phyloP scores from a whole-genome alignment of 2,113 vertebrate genomes.

The Perognathus longimembris region DNA sequence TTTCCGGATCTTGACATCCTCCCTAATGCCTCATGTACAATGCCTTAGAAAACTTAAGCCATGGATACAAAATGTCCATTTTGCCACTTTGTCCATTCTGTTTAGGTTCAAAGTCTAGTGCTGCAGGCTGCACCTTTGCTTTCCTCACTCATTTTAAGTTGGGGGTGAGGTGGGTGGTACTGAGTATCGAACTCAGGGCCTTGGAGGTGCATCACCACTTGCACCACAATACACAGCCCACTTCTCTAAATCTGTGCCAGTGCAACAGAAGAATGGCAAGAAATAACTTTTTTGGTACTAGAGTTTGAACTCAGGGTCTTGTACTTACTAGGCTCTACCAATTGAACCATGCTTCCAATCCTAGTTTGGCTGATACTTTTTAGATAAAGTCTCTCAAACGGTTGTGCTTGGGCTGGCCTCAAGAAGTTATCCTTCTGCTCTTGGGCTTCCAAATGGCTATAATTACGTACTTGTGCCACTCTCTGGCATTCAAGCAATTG shows the following conservation, averaged over 20 bases:
- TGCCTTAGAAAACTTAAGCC: not conserved
- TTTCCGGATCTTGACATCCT: not conserved
- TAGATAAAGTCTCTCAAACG: too few relatives aligned
- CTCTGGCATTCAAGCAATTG: not conserved
- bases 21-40: not conserved
- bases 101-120: not conserved
- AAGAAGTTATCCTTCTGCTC: not conserved
- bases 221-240: too few relatives aligned
- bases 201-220: too few relatives aligned
- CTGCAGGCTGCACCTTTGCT: not conserved
- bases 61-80: not conserved
- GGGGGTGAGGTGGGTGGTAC: too few relatives aligned
- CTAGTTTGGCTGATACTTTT: not conserved
- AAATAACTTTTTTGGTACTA: not conserved
- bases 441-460: not conserved
- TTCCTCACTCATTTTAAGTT: not conserved
- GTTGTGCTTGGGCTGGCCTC: too few relatives aligned
- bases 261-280: not conserved
- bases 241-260: not conserved
- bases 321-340: too few relatives aligned
- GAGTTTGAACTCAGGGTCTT: too few relatives aligned
- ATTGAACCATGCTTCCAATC: not conserved
- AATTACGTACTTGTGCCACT: too few relatives aligned
- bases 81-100: too few relatives aligned
- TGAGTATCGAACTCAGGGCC: too few relatives aligned